These are phyloP conservation scores for Drosophila dunni DNA, from an alignment of 1,140 invertebrate genomes.

Conservation along the genomic window DNA sequence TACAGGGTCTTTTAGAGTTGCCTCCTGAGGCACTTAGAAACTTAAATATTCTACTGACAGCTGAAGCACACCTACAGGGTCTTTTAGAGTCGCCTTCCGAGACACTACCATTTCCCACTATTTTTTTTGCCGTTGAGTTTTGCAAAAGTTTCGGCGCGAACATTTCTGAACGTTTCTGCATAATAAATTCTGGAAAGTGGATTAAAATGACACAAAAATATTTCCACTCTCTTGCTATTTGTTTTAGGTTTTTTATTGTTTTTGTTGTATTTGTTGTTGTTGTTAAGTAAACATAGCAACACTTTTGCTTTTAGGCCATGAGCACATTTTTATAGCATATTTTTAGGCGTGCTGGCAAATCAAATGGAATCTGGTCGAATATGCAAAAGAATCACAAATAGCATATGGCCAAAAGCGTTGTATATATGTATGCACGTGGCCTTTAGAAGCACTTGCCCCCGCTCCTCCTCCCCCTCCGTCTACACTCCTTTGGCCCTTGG, in stretches of 20 bases:
- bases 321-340: constrained; percentile 49
- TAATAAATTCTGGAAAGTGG: constrained; percentile 77
- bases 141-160: constrained; percentile 40
- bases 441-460: not conserved
- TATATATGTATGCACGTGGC: constrained; percentile 24
- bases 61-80: too few relatives aligned
- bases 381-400: constrained; percentile 54
- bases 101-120: not conserved
- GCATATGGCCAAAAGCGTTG: constrained; percentile 33
- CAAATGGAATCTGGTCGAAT: constrained; percentile 27
- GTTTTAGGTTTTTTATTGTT: too few relatives aligned
- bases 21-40: too few relatives aligned
- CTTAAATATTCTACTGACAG: too few relatives aligned
- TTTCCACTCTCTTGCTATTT: not conserved
- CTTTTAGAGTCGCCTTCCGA: too few relatives aligned
- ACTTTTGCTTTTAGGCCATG: constrained; percentile 55
- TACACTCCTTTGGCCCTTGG: not conserved
- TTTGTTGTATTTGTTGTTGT: too few relatives aligned
- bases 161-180: constrained; percentile 71
- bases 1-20: too few relatives aligned
- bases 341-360: constrained; percentile 52
- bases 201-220: constrained; percentile 68
- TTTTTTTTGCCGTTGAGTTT: constrained; percentile 11
- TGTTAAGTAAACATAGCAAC: constrained; percentile 15
- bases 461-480: not conserved